phyloP scores from a whole-genome alignment of 2,888 invertebrate species.

The Platycnemis pennipes region DNA sequence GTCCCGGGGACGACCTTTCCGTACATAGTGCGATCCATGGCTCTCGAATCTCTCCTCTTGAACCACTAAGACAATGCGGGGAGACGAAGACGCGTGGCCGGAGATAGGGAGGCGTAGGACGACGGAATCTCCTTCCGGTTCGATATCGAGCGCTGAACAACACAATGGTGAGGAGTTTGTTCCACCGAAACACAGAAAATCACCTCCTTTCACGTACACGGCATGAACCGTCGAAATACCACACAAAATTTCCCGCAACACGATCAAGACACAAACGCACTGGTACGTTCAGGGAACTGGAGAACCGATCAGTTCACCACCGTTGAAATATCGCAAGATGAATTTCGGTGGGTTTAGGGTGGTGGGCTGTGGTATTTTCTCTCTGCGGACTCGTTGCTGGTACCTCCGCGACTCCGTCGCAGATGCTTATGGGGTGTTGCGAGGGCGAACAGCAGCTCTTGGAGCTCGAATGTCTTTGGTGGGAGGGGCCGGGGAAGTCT shows the following conservation, averaged over 20 bases:
- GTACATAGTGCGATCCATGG: conserved; percentile 95
- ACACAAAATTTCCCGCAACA: background rate
- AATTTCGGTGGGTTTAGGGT: too few relatives aligned
- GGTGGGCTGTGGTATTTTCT: too few relatives aligned
- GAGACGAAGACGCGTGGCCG: background rate
- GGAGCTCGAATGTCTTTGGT: conserved; percentile 24
- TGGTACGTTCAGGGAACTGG: background rate
- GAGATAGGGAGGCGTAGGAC: background rate
- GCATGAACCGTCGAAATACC: too few relatives aligned
- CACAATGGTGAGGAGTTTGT: background rate
- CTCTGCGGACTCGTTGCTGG: too few relatives aligned
- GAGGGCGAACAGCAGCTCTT: background rate
- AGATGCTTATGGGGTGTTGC: background rate
- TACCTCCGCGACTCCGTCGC: background rate
- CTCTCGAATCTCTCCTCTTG: conserved; percentile 78
- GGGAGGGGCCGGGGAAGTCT: background rate
- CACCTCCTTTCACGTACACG: background rate
- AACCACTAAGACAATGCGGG: background rate
- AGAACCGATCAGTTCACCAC: background rate
- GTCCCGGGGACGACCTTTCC: conserved; percentile 92
- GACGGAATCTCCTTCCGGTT: background rate
- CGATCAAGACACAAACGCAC: background rate
- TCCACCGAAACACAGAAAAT: background rate
- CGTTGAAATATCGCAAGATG: too few relatives aligned
- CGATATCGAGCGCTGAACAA: background rate